Evolutionary conservation across 2,797 vertebrate genomes (phyloP).

Genomic region (Poecilia picta): DNA sequence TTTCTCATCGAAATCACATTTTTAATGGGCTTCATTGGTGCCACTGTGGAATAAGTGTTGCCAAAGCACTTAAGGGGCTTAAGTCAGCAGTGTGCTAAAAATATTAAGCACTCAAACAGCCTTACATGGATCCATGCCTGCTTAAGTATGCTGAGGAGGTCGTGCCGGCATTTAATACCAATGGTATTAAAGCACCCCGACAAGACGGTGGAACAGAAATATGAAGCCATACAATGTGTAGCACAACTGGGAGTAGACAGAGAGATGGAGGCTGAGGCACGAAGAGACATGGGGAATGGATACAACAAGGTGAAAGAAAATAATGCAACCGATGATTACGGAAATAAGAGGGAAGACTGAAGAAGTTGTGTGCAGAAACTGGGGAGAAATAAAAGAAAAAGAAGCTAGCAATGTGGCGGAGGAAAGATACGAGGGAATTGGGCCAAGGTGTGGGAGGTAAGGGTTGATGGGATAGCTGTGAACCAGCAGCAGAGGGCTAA

Average conservation of each 20-base stretch:
- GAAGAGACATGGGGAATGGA: slow-evolving; percentile 12
- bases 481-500: slow-evolving; percentile 76
- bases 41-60: slow-evolving; percentile 84
- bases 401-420: slow-evolving; percentile 26
- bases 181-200: slow-evolving; percentile 68
- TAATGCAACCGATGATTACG: slow-evolving; percentile 12
- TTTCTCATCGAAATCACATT: slow-evolving; percentile 79
- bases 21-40: slow-evolving; percentile 83
- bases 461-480: slow-evolving; percentile 76
- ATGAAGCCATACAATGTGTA: slow-evolving; percentile 61
- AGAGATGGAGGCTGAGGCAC: slow-evolving; percentile 28
- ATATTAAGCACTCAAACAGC: slow-evolving; percentile 81
- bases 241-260: slow-evolving; percentile 39
- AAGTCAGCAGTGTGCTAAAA: slow-evolving; percentile 81
- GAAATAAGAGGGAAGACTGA: slow-evolving; percentile 11
- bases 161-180: slow-evolving; percentile 75
- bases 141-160: slow-evolving; percentile 76
- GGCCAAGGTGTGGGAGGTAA: slow-evolving; percentile 73
- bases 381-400: slow-evolving; percentile 16
- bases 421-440: slow-evolving; percentile 48
- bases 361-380: slow-evolving; percentile 5
- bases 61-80: slow-evolving; percentile 87
- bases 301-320: slow-evolving; percentile 8
- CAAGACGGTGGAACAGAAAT: slow-evolving; percentile 61
- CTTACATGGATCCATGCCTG: slow-evolving; percentile 77